Evolutionary conservation across 2,888 invertebrate genomes (phyloP).

Genomic region (Amblyjoppa proteus): DNA sequence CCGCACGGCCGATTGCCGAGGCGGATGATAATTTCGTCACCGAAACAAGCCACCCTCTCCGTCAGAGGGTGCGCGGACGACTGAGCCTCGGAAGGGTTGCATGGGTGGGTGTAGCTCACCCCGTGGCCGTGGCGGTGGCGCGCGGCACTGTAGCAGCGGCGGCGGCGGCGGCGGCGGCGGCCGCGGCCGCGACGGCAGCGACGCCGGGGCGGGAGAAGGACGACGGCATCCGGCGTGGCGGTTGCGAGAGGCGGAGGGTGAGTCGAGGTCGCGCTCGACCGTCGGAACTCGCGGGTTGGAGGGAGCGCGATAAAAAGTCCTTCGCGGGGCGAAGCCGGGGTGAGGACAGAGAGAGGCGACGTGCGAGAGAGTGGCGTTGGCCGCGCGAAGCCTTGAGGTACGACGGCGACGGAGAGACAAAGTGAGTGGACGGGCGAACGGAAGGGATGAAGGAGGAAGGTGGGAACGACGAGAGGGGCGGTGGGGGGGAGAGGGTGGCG

Average conservation of each 20-base stretch:
- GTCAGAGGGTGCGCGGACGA: conserved; percentile 83
- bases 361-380: background rate
- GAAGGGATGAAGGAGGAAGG: background rate
- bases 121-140: conserved; percentile 64
- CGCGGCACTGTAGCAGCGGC: conserved; percentile 42
- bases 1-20: background rate
- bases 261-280: background rate
- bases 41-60: conserved; percentile 79
- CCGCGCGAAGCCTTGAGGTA: conserved; percentile 11
- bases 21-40: conserved; percentile 1
- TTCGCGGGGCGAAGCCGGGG: conserved; percentile 17
- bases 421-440: conserved; percentile 19
- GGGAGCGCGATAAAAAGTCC: conserved; percentile 5
- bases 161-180: background rate
- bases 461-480: background rate
- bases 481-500: background rate
- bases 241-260: background rate
- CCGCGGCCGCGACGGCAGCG: background rate
- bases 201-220: background rate
- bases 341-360: background rate
- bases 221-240: conserved; percentile 1
- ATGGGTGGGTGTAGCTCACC: conserved; percentile 81
- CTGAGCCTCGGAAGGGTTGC: conserved; percentile 76
- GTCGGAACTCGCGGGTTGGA: conserved; percentile 1
- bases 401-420: conserved; percentile 31